phyloP scores from a whole-genome alignment of 2,888 invertebrate species.

The Lepidochrysops patricia region DNA sequence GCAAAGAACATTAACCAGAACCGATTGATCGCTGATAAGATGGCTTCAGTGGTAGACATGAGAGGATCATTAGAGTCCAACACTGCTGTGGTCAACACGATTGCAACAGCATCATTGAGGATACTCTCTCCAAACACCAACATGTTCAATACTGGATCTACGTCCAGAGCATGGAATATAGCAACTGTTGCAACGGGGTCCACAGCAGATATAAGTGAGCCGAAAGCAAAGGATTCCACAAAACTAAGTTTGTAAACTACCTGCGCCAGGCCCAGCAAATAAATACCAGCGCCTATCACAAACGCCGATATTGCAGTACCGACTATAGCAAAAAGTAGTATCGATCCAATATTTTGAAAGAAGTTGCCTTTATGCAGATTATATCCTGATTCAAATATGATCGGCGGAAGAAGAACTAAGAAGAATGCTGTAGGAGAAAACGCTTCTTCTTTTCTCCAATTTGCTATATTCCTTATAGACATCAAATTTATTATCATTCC shows the following conservation, averaged over 20 bases:
- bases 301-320: conserved; percentile 98
- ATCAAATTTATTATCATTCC: conserved; percentile 92
- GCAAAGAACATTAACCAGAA: conserved; percentile 99
- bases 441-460: conserved; percentile 98
- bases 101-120: conserved; percentile 98
- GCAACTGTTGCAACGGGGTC: conserved; percentile 99
- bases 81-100: conserved; percentile 95
- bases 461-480: conserved; percentile 90
- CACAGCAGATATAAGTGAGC: conserved; percentile 97
- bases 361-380: conserved; percentile 98
- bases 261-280: conserved; percentile 92
- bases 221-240: conserved; percentile 98
- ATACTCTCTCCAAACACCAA: conserved; percentile 97
- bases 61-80: conserved; percentile 77
- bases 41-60: conserved; percentile 85
- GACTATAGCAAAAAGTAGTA: conserved; percentile 96
- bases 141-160: conserved; percentile 98
- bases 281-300: conserved; percentile 96
- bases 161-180: conserved; percentile 97
- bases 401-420: conserved; percentile 95
- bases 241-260: conserved; percentile 94
- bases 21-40: conserved; percentile 88
- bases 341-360: conserved; percentile 98
- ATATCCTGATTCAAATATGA: conserved; percentile 99
- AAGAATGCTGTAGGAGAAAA: conserved; percentile 99